A percentile compares a stretch with the other conserved stretches of the same genome.
These are phyloP conservation scores for Tetragnatha montana DNA, from an alignment of 2,888 invertebrate genomes.

Conservation along the genomic window DNA sequence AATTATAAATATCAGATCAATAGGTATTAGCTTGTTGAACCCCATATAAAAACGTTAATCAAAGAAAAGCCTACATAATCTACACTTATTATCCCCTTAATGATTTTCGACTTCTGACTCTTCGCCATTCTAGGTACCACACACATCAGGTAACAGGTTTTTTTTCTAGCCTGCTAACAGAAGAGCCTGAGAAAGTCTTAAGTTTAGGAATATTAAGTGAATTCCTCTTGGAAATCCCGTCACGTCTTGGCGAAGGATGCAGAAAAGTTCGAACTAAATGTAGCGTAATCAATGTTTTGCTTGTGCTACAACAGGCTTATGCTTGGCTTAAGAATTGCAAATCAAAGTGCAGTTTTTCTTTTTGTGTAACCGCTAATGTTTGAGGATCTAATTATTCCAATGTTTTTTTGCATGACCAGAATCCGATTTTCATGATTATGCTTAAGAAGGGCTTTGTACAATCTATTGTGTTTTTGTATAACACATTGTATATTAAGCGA, in stretches of 20 bases:
- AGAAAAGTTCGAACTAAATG: slow-evolving; percentile 53
- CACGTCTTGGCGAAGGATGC: slow-evolving; percentile 31
- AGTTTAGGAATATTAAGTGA: slow-evolving; percentile 51
- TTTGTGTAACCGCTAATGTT: not conserved
- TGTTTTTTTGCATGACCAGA: not conserved
- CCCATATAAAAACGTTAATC: not conserved
- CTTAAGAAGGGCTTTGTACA: slow-evolving; percentile 4
- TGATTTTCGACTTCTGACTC: not conserved
- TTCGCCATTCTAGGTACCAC: not conserved
- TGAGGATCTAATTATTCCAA: not conserved
- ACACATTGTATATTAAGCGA: too few species aligned
- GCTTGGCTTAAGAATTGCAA: slow-evolving; percentile 22
- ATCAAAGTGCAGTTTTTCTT: slow-evolving; percentile 17
- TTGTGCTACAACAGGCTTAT: not conserved
- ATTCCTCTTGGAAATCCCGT: slow-evolving; percentile 26
- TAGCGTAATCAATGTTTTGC: slow-evolving; percentile 50
- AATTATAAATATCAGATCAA: not conserved
- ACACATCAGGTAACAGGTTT: not conserved
- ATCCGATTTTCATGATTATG: not conserved
- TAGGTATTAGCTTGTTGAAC: not conserved
- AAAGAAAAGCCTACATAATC: not conserved
- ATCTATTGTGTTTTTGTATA: not conserved
- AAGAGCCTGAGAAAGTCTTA: slow-evolving; percentile 24
- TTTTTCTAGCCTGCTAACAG: slow-evolving; percentile 59
- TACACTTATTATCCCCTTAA: not conserved